Evolutionary conservation across 2,113 vertebrate genomes (phyloP), one percentile per base, ranked within the genome.

Genomic region (Notarius lentiginosus): DNA sequence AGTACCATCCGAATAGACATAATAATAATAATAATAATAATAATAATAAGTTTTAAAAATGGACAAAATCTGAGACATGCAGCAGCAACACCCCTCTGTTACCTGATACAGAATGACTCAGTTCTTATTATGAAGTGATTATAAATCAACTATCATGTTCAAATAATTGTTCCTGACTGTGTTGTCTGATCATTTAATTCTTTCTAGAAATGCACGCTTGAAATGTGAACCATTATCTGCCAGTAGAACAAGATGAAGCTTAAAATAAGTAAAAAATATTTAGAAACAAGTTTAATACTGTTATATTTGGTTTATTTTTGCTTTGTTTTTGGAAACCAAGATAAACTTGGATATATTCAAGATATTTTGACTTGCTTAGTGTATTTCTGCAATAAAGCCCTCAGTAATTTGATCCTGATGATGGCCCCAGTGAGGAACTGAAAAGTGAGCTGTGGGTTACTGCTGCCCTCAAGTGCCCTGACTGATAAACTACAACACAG

Each of bases 391-490:
- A 30, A 1, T 27, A 14, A 12, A 1, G 1, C 27, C 65, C 24
- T 68, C n/a, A 68, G 5, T 70, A 70, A 34, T 34, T 34, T 34
- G 27, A 15, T 70, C n/a, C 65, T 30, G 65, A 4, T 68, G 27
- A n/a, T 30, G 24, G 65, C 3, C 41, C 41, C 41, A 41, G 41
- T 41, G 41, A 41, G 41, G 41, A 41, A 41, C 41, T 41, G 41
- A 41, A 41, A 41, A 41, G 41, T 41, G 41, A 41, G 41, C 76
- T 18, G n/a, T 81, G 75, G 82, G 53, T 34, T 20, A 2, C n/a
- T 80, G 75, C 81, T 89, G 85, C 85, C 88, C 75, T 80, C 88
- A 65, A 65, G 88, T 87, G 88, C 9, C 30, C 56, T 1, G 3
- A 1, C 3, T 87, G 56, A 61, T 61, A 14, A 61, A 66, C 34